Conservation (phyloP, 2,797 vertebrate species). For the Sebastiscus tertius region DNA sequence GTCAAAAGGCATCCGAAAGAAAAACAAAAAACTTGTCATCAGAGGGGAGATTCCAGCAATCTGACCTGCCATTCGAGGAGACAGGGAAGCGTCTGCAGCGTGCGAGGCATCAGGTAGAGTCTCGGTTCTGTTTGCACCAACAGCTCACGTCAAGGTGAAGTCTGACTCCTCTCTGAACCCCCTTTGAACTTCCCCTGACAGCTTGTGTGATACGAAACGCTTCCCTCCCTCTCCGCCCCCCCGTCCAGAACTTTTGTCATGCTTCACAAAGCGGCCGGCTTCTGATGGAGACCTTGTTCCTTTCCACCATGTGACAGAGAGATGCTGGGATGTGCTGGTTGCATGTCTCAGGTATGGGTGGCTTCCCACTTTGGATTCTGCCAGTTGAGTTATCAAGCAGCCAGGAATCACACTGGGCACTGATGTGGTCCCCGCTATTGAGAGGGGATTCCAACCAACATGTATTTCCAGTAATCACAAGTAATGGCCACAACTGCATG, state of each 20-base stretch:
- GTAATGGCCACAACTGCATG: background rate
- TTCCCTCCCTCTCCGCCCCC: background rate
- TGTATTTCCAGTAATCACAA: background rate
- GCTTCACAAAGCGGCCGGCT: slow-evolving; percentile 55
- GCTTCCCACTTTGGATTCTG: background rate
- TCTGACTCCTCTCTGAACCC: slow-evolving; percentile 68
- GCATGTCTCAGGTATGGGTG: slow-evolving; percentile 22
- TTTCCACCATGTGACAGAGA: slow-evolving; percentile 21
- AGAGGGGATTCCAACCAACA: background rate
- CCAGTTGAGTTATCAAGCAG: slow-evolving; percentile 5
- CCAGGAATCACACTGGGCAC: background rate
- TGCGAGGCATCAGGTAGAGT: slow-evolving; percentile 49
- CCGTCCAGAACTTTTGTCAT: slow-evolving; percentile 55
- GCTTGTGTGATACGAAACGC: slow-evolving; percentile 53
- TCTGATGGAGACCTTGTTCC: slow-evolving; percentile 52
- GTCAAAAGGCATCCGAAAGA: slow-evolving; percentile 32
- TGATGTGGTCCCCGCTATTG: background rate
- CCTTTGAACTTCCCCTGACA: slow-evolving; percentile 71
- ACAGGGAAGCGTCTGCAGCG: slow-evolving; percentile 34
- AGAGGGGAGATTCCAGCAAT: slow-evolving; percentile 33
- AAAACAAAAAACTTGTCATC: slow-evolving; percentile 62
- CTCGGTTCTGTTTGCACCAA: slow-evolving; percentile 54
- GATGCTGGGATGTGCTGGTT: slow-evolving; percentile 6
- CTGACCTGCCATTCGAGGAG: slow-evolving; percentile 50
- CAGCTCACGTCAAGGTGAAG: slow-evolving; percentile 60